Evolutionary conservation across 2,113 vertebrate genomes (phyloP).

Genomic region (Eira barbara): DNA sequence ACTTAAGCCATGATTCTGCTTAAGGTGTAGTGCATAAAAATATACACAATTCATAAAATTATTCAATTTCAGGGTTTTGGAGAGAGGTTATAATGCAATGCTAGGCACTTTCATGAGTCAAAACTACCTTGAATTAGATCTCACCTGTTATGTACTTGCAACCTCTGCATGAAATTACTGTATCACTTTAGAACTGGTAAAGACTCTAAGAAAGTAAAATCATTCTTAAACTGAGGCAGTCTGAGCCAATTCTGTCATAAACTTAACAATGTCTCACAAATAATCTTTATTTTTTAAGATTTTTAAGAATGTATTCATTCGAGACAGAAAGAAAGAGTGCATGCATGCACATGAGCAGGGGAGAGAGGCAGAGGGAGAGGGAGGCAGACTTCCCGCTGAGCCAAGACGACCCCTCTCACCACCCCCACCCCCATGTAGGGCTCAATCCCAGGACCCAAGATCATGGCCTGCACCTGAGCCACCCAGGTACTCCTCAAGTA

Average conservation of each 20-base stretch:
- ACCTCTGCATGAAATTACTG: not conserved
- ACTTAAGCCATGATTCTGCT: not conserved
- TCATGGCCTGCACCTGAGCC: too few species aligned
- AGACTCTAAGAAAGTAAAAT: not conserved
- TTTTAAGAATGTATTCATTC: not conserved
- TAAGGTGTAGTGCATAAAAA: not conserved
- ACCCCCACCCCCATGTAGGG: too few species aligned
- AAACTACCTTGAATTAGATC: not conserved
- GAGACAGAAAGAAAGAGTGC: not conserved
- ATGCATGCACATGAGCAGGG: not conserved
- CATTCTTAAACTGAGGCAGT: not conserved
- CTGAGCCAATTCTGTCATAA: not conserved
- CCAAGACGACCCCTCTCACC: too few species aligned
- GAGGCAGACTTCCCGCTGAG: not conserved
- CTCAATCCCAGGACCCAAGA: too few species aligned
- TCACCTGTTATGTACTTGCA: not conserved
- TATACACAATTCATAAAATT: not conserved
- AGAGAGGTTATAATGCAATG: not conserved
- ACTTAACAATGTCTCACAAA: not conserved
- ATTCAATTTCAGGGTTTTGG: not conserved
- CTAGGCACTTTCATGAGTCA: not conserved
- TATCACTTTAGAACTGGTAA: not conserved
- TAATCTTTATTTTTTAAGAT: not conserved
- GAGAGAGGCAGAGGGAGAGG: not conserved
- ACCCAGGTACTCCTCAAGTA: not conserved